phyloP scores from a whole-genome alignment of 1,140 invertebrate genomes.

The Zeugodacus cucurbitae region DNA sequence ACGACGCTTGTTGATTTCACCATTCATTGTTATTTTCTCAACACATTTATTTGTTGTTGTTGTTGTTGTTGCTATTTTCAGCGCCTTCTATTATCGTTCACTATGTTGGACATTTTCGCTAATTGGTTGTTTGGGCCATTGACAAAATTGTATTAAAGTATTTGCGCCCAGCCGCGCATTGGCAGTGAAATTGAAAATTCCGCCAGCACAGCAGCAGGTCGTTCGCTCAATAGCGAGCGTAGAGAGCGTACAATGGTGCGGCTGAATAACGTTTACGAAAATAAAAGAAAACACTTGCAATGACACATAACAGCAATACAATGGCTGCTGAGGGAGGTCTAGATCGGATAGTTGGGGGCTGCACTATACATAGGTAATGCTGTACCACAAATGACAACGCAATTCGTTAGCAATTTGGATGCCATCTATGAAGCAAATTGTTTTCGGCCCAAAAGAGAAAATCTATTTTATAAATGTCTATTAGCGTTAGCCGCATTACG shows the following conservation, averaged over 20 bases:
- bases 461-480: background rate
- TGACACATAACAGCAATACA: background rate
- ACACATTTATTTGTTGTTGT: background rate
- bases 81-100: background rate
- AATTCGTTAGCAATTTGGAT: background rate
- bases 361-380: background rate
- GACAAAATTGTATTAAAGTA: constrained; percentile 27
- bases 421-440: background rate
- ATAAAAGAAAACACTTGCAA: background rate
- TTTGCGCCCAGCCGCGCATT: background rate
- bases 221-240: background rate
- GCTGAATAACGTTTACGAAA: background rate
- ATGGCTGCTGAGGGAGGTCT: background rate
- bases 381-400: background rate
- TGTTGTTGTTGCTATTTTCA: background rate
- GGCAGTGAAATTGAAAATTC: constrained; percentile 14
- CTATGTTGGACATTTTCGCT: constrained; percentile 32
- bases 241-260: too few relatives aligned
- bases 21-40: constrained; percentile 13
- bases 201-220: background rate
- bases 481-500: background rate
- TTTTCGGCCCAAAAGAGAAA: background rate
- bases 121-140: constrained; percentile 31
- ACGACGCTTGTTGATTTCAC: constrained; percentile 10
- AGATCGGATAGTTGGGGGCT: background rate